A percentile compares a stretch with the other conserved stretches of the same genome.
These are phyloP conservation scores for Lampropteryx suffumata DNA, from an alignment of 2,888 invertebrate species.

Conservation along the genomic window DNA sequence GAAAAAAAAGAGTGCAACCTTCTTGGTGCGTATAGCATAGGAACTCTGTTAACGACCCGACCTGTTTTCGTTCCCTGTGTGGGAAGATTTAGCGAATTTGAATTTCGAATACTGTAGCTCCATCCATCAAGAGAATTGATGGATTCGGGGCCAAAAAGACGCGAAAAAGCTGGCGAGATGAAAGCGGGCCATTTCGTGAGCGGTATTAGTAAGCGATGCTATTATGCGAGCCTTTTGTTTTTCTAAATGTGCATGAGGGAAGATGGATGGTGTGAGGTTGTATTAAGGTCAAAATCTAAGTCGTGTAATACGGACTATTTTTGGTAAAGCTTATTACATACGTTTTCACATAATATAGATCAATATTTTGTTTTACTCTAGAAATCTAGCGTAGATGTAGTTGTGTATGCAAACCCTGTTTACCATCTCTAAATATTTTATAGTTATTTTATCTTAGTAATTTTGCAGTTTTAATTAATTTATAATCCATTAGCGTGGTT, in stretches of 20 bases:
- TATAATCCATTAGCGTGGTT: no score
- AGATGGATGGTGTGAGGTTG: conserved; percentile 31
- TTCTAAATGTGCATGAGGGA: conserved; percentile 36
- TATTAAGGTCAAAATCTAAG: conserved; percentile 3
- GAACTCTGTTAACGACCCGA: conserved; percentile 75
- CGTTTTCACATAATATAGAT: no score
- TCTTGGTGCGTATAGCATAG: conserved; percentile 45
- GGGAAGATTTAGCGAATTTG: conserved; percentile 83
- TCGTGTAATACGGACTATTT: no score
- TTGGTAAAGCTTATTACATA: no score
- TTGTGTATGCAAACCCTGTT: no score
- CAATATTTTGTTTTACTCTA: no score
- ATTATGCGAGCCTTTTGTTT: conserved; percentile 61
- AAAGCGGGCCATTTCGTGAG: conserved; percentile 71
- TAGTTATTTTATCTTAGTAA: no score
- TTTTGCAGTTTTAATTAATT: no score
- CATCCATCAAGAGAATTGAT: conserved; percentile 82
- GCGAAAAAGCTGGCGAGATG: conserved; percentile 67
- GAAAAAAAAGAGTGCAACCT: conserved; percentile 61
- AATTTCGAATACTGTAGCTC: conserved; percentile 71
- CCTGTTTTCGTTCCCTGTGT: conserved; percentile 73
- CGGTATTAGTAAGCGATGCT: conserved; percentile 72
- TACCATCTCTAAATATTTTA: no score
- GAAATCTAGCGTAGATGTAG: no score
- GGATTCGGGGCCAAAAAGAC: conserved; percentile 79